Conservation (phyloP, 2,888 invertebrate species). For the Rhagophthalmus giganteus region DNA sequence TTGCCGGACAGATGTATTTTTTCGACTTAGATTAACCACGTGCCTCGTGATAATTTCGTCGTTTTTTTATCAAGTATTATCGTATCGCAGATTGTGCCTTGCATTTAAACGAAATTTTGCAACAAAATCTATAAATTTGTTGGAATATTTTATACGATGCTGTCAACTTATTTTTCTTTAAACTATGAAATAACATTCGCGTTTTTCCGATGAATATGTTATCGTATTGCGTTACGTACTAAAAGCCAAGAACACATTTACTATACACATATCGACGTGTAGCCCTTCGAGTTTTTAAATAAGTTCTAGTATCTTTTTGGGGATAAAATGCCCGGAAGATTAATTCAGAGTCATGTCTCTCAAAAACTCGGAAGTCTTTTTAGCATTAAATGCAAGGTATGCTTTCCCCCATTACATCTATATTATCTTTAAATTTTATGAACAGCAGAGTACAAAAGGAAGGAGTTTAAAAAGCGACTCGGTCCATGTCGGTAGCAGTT, state of each 20-base stretch:
- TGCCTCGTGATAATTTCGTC: too few relatives aligned
- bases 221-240: conserved; percentile 26
- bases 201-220: conserved; percentile 26
- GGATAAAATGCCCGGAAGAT: too few relatives aligned
- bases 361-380: conserved; percentile 9
- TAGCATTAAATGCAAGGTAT: conserved; percentile 15
- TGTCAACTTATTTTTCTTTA: too few relatives aligned
- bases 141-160: too few relatives aligned
- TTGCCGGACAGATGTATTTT: too few relatives aligned
- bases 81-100: too few relatives aligned
- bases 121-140: too few relatives aligned
- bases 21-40: too few relatives aligned
- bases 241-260: conserved; percentile 28
- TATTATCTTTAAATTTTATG: conserved; percentile 41
- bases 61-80: too few relatives aligned
- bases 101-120: too few relatives aligned
- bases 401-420: conserved; percentile 22
- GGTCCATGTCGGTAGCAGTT: conserved; percentile 42
- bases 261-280: neutral
- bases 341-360: conserved; percentile 6
- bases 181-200: conserved; percentile 13
- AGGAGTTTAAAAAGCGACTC: conserved; percentile 18
- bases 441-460: conserved; percentile 35
- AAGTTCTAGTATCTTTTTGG: too few relatives aligned
- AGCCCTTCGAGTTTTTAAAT: too few relatives aligned